phyloP scores from a whole-genome alignment of 2,888 invertebrate species.

The Lasiommata megera region DNA sequence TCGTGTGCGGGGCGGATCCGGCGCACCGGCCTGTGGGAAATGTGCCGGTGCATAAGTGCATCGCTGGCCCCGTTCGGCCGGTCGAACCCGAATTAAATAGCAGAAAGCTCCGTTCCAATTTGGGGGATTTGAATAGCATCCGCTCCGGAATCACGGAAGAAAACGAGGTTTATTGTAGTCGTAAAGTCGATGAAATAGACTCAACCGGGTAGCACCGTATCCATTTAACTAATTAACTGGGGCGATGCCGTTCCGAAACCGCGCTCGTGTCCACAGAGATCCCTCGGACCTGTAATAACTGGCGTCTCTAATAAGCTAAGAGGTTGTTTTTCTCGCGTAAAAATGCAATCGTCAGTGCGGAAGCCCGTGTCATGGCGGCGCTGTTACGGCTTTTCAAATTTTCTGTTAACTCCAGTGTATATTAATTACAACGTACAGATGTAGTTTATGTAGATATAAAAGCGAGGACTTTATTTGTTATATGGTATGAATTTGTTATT shows the following conservation, averaged over 20 bases:
- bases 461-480: too few relatives aligned
- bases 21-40: slow-evolving; percentile 64
- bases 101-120: slow-evolving; percentile 59
- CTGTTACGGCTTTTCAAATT: slow-evolving; percentile 80
- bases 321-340: slow-evolving; percentile 74
- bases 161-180: slow-evolving; percentile 55
- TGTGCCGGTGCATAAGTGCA: slow-evolving; percentile 74
- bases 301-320: slow-evolving; percentile 77
- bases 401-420: slow-evolving; percentile 64
- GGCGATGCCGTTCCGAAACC: slow-evolving; percentile 57
- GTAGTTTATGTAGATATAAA: too few relatives aligned
- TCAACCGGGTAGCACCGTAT: slow-evolving; percentile 54
- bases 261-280: slow-evolving; percentile 61
- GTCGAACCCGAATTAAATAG: slow-evolving; percentile 56
- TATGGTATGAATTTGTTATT: too few relatives aligned
- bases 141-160: slow-evolving; percentile 41
- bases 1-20: slow-evolving; percentile 65
- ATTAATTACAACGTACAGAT: slow-evolving; percentile 51
- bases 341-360: slow-evolving; percentile 72
- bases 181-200: slow-evolving; percentile 47
- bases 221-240: slow-evolving; percentile 76
- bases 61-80: slow-evolving; percentile 66
- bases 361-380: slow-evolving; percentile 48
- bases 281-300: slow-evolving; percentile 69
- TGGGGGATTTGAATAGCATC: slow-evolving; percentile 49